phyloP scores from a whole-genome alignment of 2,113 vertebrate genomes.

The Heliornis fulica region DNA sequence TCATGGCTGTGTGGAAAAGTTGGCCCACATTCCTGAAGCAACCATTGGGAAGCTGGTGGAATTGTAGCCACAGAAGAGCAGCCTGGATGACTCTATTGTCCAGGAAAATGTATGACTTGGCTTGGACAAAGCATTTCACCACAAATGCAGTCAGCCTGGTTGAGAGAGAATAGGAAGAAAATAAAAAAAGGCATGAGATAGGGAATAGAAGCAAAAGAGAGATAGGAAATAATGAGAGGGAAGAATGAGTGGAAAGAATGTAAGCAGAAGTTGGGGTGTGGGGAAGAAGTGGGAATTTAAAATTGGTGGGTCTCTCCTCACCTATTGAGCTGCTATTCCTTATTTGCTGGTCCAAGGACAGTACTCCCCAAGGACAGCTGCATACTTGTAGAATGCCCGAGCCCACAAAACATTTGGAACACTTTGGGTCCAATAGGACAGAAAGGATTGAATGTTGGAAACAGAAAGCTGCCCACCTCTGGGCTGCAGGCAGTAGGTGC shows the following conservation, averaged over 20 bases:
- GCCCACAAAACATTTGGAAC: neutral
- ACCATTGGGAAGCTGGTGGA: constrained; percentile 70
- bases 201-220: neutral
- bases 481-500: neutral
- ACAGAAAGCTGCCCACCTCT: neutral
- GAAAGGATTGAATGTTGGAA: neutral
- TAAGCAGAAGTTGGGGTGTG: neutral
- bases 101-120: constrained; percentile 75
- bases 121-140: constrained; percentile 84
- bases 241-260: neutral
- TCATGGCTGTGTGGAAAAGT: constrained; percentile 81
- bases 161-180: neutral
- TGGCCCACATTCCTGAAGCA: constrained; percentile 80
- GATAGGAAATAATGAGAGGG: neutral
- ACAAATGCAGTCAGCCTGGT: constrained; percentile 87
- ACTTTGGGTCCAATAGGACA: neutral
- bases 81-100: constrained; percentile 68
- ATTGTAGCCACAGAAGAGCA: constrained; percentile 76
- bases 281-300: neutral
- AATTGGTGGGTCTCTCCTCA: neutral
- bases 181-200: neutral
- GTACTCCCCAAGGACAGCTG: neutral
- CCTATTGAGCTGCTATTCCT: neutral
- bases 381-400: neutral
- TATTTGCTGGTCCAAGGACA: neutral